Evolutionary conservation across 2,888 invertebrate genomes (phyloP).

Genomic region (Scaptomyza flava): DNA sequence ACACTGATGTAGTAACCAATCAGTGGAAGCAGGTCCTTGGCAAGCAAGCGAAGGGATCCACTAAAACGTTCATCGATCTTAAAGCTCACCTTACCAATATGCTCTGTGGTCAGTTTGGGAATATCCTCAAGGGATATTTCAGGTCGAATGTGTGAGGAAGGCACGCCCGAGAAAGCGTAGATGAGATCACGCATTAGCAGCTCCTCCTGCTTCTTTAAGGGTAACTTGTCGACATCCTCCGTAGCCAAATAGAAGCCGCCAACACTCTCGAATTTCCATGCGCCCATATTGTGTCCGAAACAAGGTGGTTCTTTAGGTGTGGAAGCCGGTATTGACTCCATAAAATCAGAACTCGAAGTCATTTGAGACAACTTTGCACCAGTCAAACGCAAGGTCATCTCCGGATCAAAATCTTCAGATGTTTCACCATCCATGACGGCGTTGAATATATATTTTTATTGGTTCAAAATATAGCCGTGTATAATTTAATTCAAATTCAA

Average conservation of each 20-base stretch:
- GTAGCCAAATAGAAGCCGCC: constrained; percentile 59
- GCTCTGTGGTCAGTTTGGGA: constrained; percentile 21
- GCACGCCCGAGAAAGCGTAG: constrained; percentile 68
- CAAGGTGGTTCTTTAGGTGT: background rate
- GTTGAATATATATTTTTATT: background rate
- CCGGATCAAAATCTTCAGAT: background rate
- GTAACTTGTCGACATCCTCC: constrained; percentile 48
- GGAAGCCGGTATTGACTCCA: background rate
- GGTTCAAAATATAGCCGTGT: background rate
- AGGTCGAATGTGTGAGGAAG: constrained; percentile 52
- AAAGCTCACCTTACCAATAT: constrained; percentile 55
- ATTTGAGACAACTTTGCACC: background rate
- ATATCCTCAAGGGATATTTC: constrained; percentile 43
- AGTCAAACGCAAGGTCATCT: background rate
- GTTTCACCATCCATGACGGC: background rate
- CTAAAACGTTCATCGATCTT: constrained; percentile 57
- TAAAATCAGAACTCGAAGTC: background rate
- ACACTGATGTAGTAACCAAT: constrained; percentile 58
- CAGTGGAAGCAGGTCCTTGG: constrained; percentile 54
- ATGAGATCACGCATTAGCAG: constrained; percentile 60
- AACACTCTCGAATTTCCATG: constrained; percentile 58
- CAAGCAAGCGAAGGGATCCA: constrained; percentile 47
- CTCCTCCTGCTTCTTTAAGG: constrained; percentile 47
- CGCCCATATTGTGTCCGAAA: constrained; percentile 16
- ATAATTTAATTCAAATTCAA: background rate